Percentiles rank a stretch among this genome's conserved stretches.
phyloP scores from a whole-genome alignment of 1,140 invertebrate genomes.

The Gonioctena quinquepunctata region DNA sequence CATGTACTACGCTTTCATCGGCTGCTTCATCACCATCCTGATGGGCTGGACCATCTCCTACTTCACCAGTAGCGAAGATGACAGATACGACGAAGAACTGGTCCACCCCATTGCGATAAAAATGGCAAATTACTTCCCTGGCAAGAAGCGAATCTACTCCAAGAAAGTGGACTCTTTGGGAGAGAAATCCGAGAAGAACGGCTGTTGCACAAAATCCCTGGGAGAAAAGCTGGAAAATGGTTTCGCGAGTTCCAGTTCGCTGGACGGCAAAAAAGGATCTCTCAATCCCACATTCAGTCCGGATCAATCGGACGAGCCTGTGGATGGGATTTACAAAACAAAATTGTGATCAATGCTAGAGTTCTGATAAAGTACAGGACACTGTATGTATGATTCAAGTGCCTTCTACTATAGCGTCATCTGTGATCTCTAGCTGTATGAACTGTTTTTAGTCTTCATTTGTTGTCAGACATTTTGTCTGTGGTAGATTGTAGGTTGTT shows the following conservation, averaged over 20 bases:
- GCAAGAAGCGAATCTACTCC: constrained; percentile 53
- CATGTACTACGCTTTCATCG: constrained; percentile 76
- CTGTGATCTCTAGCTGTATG: constrained; percentile 43
- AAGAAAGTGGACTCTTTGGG: constrained; percentile 7
- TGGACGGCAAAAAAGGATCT: constrained; percentile 20
- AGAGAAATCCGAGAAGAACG: constrained; percentile 12
- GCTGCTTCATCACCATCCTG: constrained; percentile 67
- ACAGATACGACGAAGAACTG: constrained; percentile 69
- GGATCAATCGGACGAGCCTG: constrained; percentile 31
- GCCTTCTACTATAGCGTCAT: constrained; percentile 19
- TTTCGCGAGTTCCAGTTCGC: neutral
- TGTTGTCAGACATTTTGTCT: too few relatives aligned
- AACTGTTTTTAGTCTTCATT: too few relatives aligned
- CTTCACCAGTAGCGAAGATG: constrained; percentile 64
- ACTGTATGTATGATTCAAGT: neutral
- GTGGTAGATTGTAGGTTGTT: too few relatives aligned
- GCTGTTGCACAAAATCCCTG: neutral
- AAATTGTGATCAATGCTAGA: constrained; percentile 39
- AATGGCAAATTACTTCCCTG: constrained; percentile 62
- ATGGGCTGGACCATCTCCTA: constrained; percentile 69
- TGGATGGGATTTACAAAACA: constrained; percentile 37
- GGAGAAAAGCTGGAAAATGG: neutral
- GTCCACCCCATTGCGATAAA: constrained; percentile 67
- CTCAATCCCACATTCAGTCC: constrained; percentile 27
- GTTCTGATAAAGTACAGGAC: neutral